Conservation (phyloP, 2,113 vertebrate species). For the Neotoma lepida region DNA sequence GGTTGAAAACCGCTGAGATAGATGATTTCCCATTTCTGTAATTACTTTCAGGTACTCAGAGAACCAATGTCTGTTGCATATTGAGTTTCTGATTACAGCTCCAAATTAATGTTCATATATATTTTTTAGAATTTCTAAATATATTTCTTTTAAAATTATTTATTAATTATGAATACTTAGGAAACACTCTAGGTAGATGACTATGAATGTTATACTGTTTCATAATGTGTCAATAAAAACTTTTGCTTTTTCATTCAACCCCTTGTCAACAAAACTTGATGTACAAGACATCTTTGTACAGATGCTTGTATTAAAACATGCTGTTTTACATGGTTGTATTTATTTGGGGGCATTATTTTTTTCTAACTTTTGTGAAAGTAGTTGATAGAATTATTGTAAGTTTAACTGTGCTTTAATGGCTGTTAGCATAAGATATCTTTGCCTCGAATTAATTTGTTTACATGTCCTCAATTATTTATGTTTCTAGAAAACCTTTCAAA, state of each 20-base stretch:
- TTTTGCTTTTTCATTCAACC: not conserved
- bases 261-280: not conserved
- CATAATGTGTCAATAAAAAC: not conserved
- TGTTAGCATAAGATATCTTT: not conserved
- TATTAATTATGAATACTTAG: not conserved
- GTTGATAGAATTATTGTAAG: not conserved
- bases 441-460: not conserved
- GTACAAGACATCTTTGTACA: not conserved
- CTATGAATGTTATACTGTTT: not conserved
- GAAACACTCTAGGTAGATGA: not conserved
- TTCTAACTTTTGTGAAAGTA: not conserved
- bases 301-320: not conserved
- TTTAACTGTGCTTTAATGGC: not conserved
- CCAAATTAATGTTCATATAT: not conserved
- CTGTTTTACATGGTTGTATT: not conserved
- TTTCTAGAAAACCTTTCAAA: not conserved
- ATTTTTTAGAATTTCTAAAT: not conserved
- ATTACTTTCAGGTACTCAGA: not conserved
- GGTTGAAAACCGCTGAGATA: not conserved
- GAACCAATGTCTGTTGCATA: not conserved
- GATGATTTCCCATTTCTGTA: not conserved
- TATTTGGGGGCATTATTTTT: not conserved
- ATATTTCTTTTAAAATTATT: conserved; percentile 15
- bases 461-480: not conserved
- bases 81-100: not conserved